Evolutionary conservation across 2,797 vertebrate genomes (phyloP), one percentile per base, ranked within the genome.

Genomic region (Paedocypris micromegethes): DNA sequence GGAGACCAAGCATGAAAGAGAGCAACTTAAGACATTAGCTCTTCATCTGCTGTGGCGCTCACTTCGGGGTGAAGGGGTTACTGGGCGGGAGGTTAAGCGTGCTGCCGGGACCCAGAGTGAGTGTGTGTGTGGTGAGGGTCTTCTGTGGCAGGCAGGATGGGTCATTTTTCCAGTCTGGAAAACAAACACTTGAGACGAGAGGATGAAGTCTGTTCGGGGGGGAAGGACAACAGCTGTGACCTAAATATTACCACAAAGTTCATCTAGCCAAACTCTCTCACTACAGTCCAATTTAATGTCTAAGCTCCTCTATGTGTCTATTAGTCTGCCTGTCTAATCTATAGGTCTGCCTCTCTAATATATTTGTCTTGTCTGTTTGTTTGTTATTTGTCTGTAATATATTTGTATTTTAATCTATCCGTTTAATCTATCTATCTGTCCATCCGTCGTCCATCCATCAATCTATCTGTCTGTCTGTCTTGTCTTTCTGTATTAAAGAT

Each of bases 21-120:
- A 73, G 53, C 55, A 57, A 49, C 9, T 44, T 41, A 65, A 58
- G 52, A 66, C 61, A 47, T 44, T 51, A 64, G 45, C 66, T 63
- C 56, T 73, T 50, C 68, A 76, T 74, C 74, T 74, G 72, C 54
- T 68, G 48, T 41, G 39, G 51, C 55, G 46, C 51, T 40, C 68
- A 66, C 60, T 69, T 47, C 5, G n/a, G 46, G 74, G 77, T 78
- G 62, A 78, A 59, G 57, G 72, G 72, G 72, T 76, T 67, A 72
- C 8, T 51, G 39, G 46, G 64, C 41, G 41, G 69, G 53, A 75
- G 67, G 59, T 65, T 72, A 69, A 78, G 64, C 52, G 64, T 75
- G 73, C 73, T 52, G 46, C n/a, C 39, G 48, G 59, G 68, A 61
- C 5, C 0, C 45, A 7, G 38, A 51, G 55, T 64, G 56, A 23